These are phyloP conservation scores for Troglohyphantes excavatus DNA, from an alignment of 2,888 invertebrate species.

Conservation along the genomic window DNA sequence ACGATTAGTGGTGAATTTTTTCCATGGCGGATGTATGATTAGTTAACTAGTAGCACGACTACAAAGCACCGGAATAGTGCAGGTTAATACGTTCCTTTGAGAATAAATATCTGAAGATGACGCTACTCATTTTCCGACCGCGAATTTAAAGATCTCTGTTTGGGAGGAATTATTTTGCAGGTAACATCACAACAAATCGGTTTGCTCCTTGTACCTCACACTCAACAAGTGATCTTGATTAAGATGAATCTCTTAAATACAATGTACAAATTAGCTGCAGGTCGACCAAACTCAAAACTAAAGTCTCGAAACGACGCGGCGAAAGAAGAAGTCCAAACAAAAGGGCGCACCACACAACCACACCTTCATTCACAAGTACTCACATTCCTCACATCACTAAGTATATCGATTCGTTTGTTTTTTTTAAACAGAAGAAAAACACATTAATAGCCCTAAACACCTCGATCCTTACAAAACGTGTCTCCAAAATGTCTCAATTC, in stretches of 20 bases:
- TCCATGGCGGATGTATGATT: conserved; percentile 36
- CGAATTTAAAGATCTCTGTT: not conserved
- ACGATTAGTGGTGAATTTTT: conserved; percentile 12
- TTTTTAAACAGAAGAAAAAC: conserved; percentile 38
- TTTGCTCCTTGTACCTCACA: conserved; percentile 44
- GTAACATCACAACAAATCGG: conserved; percentile 16
- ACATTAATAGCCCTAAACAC: conserved; percentile 68
- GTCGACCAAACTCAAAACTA: conserved; percentile 51
- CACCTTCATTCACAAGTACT: conserved; percentile 60
- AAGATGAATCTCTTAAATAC: conserved; percentile 53
- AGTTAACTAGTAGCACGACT: conserved; percentile 61
- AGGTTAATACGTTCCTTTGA: conserved; percentile 40
- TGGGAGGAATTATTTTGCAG: not conserved
- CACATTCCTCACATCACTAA: conserved; percentile 62
- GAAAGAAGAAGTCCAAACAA: conserved; percentile 37
- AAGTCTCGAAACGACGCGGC: conserved; percentile 26
- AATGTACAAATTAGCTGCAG: conserved; percentile 73
- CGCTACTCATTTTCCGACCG: conserved; percentile 51
- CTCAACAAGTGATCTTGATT: conserved; percentile 51
- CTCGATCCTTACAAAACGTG: conserved; percentile 68
- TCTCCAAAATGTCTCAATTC: conserved; percentile 53
- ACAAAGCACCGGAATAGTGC: conserved; percentile 55
- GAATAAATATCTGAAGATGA: conserved; percentile 66
- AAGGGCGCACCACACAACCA: conserved; percentile 41
- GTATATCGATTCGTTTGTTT: conserved; percentile 34